Percentiles rank a stretch among this genome's conserved stretches.
phyloP scores from a whole-genome alignment of 2,113 vertebrate genomes.

The Podiceps cristatus region DNA sequence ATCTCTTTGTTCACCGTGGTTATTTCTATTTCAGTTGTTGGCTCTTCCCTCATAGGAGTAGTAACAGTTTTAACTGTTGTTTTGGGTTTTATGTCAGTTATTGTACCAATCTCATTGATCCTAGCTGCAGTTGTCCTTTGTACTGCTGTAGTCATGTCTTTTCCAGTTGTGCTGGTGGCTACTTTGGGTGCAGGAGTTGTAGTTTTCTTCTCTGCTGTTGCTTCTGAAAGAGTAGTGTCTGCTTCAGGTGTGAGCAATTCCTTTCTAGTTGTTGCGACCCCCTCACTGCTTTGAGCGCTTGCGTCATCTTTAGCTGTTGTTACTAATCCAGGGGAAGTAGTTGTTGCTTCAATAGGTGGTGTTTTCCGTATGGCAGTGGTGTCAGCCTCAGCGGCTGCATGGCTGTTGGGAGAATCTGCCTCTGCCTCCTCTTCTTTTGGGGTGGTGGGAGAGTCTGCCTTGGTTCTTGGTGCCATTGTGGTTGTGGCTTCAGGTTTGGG shows the following conservation, averaged over 20 bases:
- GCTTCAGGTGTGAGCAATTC: background rate
- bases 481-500: background rate
- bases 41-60: background rate
- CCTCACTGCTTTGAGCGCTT: background rate
- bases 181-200: background rate
- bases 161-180: background rate
- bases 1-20: background rate
- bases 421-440: background rate
- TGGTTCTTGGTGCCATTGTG: background rate
- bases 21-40: background rate
- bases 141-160: rapidly evolving
- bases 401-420: too few species aligned
- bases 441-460: background rate
- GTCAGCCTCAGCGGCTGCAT: background rate
- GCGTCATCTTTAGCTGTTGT: background rate
- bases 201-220: background rate
- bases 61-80: background rate
- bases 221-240: slow-evolving; percentile 24
- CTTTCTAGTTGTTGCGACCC: background rate
- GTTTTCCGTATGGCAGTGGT: background rate
- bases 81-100: background rate
- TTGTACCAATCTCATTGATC: background rate
- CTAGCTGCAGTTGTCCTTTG: background rate
- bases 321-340: background rate
- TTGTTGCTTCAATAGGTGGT: background rate